Base-by-base conservation (phyloP, 2,888 invertebrate species). In the Leptopilina syphax region DNA sequence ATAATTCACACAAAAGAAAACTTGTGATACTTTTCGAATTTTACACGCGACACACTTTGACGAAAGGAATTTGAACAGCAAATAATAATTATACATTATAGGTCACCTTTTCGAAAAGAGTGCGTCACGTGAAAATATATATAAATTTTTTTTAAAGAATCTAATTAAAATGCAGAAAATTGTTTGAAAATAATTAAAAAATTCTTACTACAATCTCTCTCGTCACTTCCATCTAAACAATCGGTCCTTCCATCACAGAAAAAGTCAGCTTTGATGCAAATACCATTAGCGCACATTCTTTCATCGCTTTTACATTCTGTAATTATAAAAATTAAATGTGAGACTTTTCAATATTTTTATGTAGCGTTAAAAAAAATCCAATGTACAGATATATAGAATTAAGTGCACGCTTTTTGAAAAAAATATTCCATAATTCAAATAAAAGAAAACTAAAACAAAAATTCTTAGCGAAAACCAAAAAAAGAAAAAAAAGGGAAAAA, bases 211-310 rank as follows among this genome's bases (percentile, higher is more conserved):
- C 95, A 96, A 83, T 93, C 89, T 34, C 85, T 86, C 92, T 96
- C 96, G 85, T 96, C 96, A 87, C 95, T 94, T 60, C 92, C 92
- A 80, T 93, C 92, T 12, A 89, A 89, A 86, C 96, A 96, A 86
- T 96, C 95, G n/a, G 85, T 78, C 12, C 92, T 91, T 4, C 92
- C 90, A 89, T 96, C 93, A 90, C 96, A 96, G 81, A 93, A 93
- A 81, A 93, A 93, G 54, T 88, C 87, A 12, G 90, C 89, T 82
- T 92, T 92, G 83, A 95, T 94, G 87, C 95, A 95, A 79, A 92
- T 91, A 41, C 94, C 94, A 85, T 94, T 93, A 82, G 92, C 87
- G 89, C 95, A 95, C 2, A 90, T 90, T 89, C 93, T 94, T 85
- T 94, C 93, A 68, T 93, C 94, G 0, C 83, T 83, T 68, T 87